A percentile compares a stretch with the other conserved stretches of the same genome.
These are phyloP conservation scores for Aphyosemion australe DNA, from an alignment of 2,113 vertebrate species.

Conservation along the genomic window DNA sequence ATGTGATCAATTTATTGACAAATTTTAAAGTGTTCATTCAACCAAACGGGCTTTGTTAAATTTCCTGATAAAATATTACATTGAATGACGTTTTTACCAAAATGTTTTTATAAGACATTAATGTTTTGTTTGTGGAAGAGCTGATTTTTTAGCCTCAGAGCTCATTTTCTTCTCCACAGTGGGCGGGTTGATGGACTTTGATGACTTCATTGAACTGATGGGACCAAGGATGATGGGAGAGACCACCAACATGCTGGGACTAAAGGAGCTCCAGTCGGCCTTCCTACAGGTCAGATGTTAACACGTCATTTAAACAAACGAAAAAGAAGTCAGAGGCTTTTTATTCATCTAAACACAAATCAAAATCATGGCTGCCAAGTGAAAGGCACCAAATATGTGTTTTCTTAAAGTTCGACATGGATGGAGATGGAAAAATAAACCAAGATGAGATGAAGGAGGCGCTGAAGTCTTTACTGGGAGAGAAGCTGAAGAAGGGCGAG, in stretches of 20 bases:
- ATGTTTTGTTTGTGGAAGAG: too few species aligned
- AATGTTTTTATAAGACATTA: too few species aligned
- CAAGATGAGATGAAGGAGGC: slow-evolving; percentile 74
- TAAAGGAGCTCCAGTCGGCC: slow-evolving; percentile 89
- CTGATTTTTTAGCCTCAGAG: too few species aligned
- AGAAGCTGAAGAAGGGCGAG: slow-evolving; percentile 91
- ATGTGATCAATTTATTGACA: too few species aligned
- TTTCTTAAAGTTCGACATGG: slow-evolving; percentile 66
- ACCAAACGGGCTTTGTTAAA: too few species aligned
- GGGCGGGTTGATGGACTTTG: slow-evolving; percentile 80
- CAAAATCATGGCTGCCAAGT: too few species aligned
- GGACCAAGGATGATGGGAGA: slow-evolving; percentile 80
- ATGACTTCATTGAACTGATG: slow-evolving; percentile 79
- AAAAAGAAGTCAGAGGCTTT: background rate
- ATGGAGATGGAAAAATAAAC: slow-evolving; percentile 74
- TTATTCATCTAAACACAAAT: background rate
- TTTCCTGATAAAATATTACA: too few species aligned
- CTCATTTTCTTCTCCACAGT: slow-evolving; percentile 51
- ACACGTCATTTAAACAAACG: too few species aligned
- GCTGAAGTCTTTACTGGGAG: slow-evolving; percentile 69
- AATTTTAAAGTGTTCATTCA: too few species aligned
- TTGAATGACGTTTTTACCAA: too few species aligned
- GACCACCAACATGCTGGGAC: slow-evolving; percentile 89
- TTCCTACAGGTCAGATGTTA: slow-evolving; percentile 85
- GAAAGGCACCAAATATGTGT: too few species aligned